Conservation (phyloP, 1,140 invertebrate genomes). For the Bombus consobrinus region DNA sequence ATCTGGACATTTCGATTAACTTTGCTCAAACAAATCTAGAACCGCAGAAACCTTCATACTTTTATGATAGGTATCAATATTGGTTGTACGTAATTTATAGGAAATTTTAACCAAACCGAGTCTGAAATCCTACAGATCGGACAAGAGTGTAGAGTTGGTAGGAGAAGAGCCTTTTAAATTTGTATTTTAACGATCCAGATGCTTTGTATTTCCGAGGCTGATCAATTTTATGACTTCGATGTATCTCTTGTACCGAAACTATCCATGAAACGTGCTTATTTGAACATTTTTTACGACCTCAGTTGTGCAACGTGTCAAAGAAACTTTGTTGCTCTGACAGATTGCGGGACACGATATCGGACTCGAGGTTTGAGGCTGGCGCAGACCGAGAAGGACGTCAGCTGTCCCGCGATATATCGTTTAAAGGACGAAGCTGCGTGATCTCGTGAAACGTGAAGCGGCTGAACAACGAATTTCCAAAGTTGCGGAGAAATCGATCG, state of each 20-base stretch:
- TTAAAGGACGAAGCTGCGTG: constrained; percentile 72
- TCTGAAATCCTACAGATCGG: too few species aligned
- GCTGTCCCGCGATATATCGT: constrained; percentile 74
- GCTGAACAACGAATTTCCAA: constrained; percentile 65
- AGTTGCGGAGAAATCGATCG: constrained; percentile 70
- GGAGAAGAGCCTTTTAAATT: too few species aligned
- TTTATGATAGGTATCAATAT: rapidly evolving
- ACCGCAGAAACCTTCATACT: too few species aligned
- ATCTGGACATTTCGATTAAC: background rate
- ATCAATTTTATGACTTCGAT: background rate
- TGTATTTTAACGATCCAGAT: background rate
- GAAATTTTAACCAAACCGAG: too few species aligned
- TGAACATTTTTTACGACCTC: too few species aligned
- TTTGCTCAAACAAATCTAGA: too few species aligned
- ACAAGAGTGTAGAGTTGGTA: too few species aligned
- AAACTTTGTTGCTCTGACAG: constrained; percentile 53
- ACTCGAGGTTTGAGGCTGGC: constrained; percentile 68
- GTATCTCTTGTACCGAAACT: background rate
- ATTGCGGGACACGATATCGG: constrained; percentile 68
- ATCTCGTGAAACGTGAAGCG: constrained; percentile 71
- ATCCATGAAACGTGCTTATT: background rate
- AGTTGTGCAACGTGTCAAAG: background rate
- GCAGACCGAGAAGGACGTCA: constrained; percentile 70
- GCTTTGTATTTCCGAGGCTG: background rate
- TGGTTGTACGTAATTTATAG: too few species aligned